Conservation (phyloP, 2,797 vertebrate species). For the Chrosomus eos region DNA sequence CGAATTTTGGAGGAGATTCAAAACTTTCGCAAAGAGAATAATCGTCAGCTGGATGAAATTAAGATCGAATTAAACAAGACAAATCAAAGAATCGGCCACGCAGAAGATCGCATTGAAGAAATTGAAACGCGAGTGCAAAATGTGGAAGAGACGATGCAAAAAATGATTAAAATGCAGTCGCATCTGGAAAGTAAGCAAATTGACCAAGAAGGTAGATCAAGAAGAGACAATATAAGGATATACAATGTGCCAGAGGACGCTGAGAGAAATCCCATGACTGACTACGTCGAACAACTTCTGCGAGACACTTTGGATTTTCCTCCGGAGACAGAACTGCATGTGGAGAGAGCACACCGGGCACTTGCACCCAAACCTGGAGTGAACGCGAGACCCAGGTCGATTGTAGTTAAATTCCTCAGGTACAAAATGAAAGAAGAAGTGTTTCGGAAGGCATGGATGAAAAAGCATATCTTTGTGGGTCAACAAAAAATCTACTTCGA, state of each 20-base stretch:
- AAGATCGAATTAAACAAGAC: constrained; percentile 30
- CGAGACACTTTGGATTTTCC: too few relatives aligned
- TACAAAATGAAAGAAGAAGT: constrained; percentile 44
- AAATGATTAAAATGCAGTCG: constrained; percentile 31
- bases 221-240: constrained; percentile 45
- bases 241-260: constrained; percentile 45
- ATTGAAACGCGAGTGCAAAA: constrained; percentile 27
- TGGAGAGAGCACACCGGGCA: constrained; percentile 28
- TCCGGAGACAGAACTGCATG: too few relatives aligned
- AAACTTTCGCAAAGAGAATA: constrained; percentile 39
- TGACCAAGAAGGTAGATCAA: constrained; percentile 39
- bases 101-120: constrained; percentile 36
- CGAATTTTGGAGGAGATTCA: constrained; percentile 39
- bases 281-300: constrained; percentile 48
- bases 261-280: constrained; percentile 13
- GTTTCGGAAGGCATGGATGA: constrained; percentile 9
- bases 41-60: constrained; percentile 30
- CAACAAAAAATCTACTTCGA: constrained; percentile 41
- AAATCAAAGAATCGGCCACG: constrained; percentile 30
- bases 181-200: constrained; percentile 46
- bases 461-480: constrained; percentile 16
- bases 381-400: constrained; percentile 23
- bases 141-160: constrained; percentile 22
- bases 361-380: neutral
- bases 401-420: constrained; percentile 42